Conservation (phyloP, 2,113 vertebrate genomes). For the Hemiscyllium ocellatum region DNA sequence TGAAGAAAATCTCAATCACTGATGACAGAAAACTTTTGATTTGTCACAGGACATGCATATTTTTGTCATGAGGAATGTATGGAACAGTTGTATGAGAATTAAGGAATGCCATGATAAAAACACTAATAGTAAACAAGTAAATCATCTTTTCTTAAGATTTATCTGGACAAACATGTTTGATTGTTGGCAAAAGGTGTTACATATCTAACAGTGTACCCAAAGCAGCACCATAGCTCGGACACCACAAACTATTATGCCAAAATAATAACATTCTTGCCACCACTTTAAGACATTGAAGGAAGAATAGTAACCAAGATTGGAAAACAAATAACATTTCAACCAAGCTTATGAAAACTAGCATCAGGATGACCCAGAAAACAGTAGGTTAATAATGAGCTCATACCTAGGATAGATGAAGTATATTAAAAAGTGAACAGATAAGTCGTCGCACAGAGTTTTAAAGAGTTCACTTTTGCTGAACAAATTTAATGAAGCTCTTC, state of each 20-base stretch:
- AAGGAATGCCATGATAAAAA: not conserved
- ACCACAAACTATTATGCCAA: not conserved
- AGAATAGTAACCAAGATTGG: not conserved
- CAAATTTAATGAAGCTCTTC: not conserved
- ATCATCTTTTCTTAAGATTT: not conserved
- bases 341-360: not conserved
- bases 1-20: not conserved
- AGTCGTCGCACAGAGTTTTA: not conserved
- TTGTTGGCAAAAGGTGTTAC: constrained; percentile 12
- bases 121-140: not conserved
- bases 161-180: not conserved
- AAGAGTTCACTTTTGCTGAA: not conserved
- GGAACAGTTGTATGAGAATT: not conserved
- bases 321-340: not conserved
- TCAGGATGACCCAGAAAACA: not conserved
- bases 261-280: not conserved
- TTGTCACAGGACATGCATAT: constrained; percentile 5
- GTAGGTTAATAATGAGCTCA: not conserved
- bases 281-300: not conserved
- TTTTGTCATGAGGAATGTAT: not conserved
- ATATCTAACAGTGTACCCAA: not conserved
- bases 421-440: not conserved
- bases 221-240: not conserved
- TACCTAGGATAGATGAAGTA: not conserved
- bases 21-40: not conserved